Evolutionary conservation across 2,113 vertebrate species (phyloP).

Genomic region (Nicator chloris): DNA sequence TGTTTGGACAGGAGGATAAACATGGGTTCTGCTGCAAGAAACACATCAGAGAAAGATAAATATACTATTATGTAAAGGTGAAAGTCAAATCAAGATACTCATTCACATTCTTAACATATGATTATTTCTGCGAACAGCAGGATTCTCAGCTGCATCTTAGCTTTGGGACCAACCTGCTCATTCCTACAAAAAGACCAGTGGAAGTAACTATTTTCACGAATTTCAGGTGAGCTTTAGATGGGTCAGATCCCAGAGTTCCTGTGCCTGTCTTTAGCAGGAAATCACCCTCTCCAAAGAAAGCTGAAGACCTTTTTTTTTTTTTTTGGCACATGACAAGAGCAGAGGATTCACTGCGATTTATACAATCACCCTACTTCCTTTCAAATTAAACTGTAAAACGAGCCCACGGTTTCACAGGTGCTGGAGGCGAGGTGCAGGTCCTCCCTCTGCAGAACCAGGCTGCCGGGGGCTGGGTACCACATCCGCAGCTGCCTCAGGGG

Average conservation of each 20-base stretch:
- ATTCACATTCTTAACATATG: background rate
- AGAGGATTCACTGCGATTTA: background rate
- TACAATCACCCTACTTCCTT: background rate
- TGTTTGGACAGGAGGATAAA: background rate
- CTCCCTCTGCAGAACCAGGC: background rate
- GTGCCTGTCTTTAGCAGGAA: background rate
- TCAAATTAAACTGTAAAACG: background rate
- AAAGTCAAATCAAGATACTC: background rate
- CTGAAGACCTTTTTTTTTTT: background rate
- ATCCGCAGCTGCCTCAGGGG: background rate
- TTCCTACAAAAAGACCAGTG: background rate
- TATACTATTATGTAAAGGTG: background rate
- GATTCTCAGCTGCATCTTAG: background rate
- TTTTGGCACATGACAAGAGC: background rate
- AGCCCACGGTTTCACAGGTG: background rate
- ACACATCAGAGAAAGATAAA: background rate
- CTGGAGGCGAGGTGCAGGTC: background rate
- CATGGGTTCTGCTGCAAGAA: background rate
- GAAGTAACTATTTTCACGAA: background rate
- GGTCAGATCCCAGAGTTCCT: background rate
- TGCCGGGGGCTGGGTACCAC: background rate
- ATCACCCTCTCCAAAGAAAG: background rate
- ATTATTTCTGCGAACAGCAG: background rate
- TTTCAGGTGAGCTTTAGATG: background rate
- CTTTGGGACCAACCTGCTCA: background rate